These are phyloP conservation scores for Lasioglossum malachurum DNA, from an alignment of 2,888 invertebrate genomes.

Conservation along the genomic window DNA sequence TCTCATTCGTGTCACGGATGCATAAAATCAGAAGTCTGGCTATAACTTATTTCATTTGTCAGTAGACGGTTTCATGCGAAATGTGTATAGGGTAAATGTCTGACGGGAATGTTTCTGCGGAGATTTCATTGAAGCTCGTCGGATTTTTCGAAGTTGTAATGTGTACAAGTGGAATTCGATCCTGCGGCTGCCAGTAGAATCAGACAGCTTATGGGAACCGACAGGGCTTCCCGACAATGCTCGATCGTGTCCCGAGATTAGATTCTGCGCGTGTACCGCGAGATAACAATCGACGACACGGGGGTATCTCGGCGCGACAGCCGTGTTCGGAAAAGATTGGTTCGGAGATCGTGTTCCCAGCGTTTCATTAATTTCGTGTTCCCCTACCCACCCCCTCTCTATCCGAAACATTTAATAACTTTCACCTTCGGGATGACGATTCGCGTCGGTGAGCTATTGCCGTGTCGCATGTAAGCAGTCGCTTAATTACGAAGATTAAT, in stretches of 20 bases:
- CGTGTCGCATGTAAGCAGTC: conserved; percentile 35
- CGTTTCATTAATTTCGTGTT: conserved; percentile 6
- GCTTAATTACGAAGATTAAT: conserved; percentile 46
- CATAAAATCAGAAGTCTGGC: too few species aligned
- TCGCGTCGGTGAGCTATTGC: conserved; percentile 16
- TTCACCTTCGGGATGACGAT: conserved; percentile 35
- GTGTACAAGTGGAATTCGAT: neutral
- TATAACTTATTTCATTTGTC: too few species aligned
- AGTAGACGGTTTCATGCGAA: too few species aligned
- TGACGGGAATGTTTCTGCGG: neutral
- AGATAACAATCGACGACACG: neutral
- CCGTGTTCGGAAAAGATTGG: neutral
- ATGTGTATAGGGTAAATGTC: neutral
- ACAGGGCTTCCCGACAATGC: neutral
- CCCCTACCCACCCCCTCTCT: neutral
- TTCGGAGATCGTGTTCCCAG: neutral
- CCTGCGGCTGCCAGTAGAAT: neutral
- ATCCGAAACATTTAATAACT: conserved; percentile 31
- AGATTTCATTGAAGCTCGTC: neutral
- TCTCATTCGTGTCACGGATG: too few species aligned
- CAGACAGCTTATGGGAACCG: conserved; percentile 3
- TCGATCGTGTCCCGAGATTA: conserved; percentile 13
- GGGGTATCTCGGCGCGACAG: neutral
- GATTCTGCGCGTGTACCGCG: neutral
- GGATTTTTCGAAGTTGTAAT: neutral